Conservation (phyloP, 2,797 vertebrate genomes). For the Sebastes glaucus region DNA sequence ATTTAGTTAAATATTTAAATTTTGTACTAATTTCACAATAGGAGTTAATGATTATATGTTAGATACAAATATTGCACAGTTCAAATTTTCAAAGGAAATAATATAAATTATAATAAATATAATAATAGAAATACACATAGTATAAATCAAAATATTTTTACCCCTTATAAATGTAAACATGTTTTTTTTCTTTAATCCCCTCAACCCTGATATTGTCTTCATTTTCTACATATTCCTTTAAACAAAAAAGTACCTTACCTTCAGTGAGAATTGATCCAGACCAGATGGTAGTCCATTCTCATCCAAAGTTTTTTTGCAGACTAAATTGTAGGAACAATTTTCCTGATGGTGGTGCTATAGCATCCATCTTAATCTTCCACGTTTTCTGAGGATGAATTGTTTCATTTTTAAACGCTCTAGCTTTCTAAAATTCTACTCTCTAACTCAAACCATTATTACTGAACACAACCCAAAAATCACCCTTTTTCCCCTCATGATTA, state of each 20-base stretch:
- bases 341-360: constrained; percentile 46
- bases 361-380: neutral
- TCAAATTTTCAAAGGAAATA: neutral
- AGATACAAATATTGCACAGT: neutral
- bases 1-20: neutral
- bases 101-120: no score
- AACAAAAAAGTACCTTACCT: neutral
- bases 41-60: rapidly evolving
- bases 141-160: neutral
- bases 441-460: neutral
- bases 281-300: neutral
- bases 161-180: neutral
- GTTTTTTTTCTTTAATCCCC: neutral
- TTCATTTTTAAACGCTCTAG: neutral
- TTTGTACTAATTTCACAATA: neutral
- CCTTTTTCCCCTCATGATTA: neutral
- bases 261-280: neutral
- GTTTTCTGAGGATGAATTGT: neutral
- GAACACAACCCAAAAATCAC: neutral
- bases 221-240: neutral
- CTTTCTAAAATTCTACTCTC: neutral
- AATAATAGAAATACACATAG: neutral
- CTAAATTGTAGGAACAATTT: neutral
- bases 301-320: neutral
- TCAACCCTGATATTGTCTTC: neutral